Percentiles rank a stretch among this genome's conserved stretches.
Evolutionary conservation across 2,888 invertebrate species (phyloP).

Genomic region (Papilio gigon): DNA sequence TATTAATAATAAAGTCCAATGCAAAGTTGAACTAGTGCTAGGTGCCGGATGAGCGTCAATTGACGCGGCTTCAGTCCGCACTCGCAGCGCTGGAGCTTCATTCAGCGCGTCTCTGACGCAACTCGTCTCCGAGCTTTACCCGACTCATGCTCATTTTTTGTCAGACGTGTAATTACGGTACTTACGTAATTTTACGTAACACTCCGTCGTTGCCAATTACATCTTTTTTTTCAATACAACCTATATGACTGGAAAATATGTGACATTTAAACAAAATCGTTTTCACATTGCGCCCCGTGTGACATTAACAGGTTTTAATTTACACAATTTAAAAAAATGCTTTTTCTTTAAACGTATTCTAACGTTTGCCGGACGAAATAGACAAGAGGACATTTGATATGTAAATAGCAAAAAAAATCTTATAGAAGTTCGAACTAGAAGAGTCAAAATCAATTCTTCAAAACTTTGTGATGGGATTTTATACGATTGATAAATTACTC

Average conservation of each 20-base stretch:
- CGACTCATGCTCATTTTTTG: slow-evolving; percentile 9
- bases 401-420: no score
- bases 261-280: slow-evolving; percentile 14
- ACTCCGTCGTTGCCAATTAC: slow-evolving; percentile 14
- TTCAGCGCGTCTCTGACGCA: not conserved
- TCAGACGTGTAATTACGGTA: slow-evolving; percentile 12
- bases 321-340: no score
- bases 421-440: no score
- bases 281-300: not conserved
- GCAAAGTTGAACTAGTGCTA: not conserved
- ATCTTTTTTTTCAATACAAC: slow-evolving; percentile 8
- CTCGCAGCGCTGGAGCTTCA: not conserved
- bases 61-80: not conserved
- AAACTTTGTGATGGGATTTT: no score
- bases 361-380: not conserved
- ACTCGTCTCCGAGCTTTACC: slow-evolving; percentile 6
- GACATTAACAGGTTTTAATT: not conserved
- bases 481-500: no score
- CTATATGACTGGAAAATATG: slow-evolving; percentile 3
- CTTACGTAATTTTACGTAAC: slow-evolving; percentile 20
- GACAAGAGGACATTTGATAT: no score
- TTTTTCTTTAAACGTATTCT: no score
- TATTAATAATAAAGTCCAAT: not conserved
- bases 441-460: no score
- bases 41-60: not conserved